Base-by-base conservation (phyloP, 2,113 vertebrate genomes). In the Macrotus californicus region DNA sequence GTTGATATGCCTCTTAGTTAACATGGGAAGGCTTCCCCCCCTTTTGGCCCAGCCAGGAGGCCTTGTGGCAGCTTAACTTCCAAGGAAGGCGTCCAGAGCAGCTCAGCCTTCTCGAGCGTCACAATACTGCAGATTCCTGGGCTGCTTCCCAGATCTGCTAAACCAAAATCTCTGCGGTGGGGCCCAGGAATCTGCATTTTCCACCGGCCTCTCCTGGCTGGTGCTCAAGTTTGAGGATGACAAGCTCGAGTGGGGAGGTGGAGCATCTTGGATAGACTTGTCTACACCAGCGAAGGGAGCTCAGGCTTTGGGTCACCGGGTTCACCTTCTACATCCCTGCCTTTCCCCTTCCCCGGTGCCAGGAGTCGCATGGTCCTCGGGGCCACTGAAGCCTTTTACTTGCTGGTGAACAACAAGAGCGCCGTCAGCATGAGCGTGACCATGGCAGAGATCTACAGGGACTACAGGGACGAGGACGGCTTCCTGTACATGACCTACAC, bases 401-500 rank as follows among this genome's bases (percentile, higher is more conserved):
- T 99, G 97, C 48, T 99, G 73, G 98, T 99, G 94, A 99, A 98
- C 98, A 98, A 98, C 96, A 98, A 98, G 14, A 99, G 98, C 16
- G 97, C 99, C 87, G 97, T 98, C 97, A 99, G 98, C 97, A 99
- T 99, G 99, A 99, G 98, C 0, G 98, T 99, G 69, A 99, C 99
- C 92, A 99, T 99, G 99, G 98, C 99, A 5, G 99, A 99, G 98
- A 98, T 99, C 31, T 99, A 99, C 97, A 98, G 97, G 70, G 99
- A 99, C 95, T 98, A 99, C 97, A 98, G 98, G 98, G 99, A 99
- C 59, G 99, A 99, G 96, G 99, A 99, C 93, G 99, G 99, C 72
- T 99, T 99, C 97, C 98, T 99, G 29, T 99, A 99, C 89, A 99
- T 99, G 99, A 99, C 99, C 2, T 99, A 99, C 72, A 99, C 99